Conservation (phyloP, 1,140 invertebrate species). For the Saccostrea echinata region DNA sequence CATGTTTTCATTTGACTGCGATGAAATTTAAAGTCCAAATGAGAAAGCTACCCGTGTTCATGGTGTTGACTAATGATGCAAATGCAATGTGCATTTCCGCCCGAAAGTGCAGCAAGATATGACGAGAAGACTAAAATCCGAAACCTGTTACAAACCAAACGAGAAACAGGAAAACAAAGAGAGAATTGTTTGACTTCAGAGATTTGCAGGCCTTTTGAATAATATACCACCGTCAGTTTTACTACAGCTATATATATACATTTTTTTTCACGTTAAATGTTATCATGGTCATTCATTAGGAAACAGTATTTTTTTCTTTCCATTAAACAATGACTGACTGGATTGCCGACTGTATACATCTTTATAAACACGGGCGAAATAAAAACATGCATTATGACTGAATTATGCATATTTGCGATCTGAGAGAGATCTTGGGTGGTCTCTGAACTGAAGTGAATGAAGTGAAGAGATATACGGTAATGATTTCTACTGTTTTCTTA, state of each 20-base stretch:
- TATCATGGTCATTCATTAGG: constrained; percentile 15
- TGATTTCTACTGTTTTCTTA: constrained; percentile 31
- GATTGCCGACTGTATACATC: not conserved
- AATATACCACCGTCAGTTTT: not conserved
- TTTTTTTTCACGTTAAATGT: constrained; percentile 21
- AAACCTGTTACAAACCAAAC: not conserved
- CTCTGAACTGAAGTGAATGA: not conserved
- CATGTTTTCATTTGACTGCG: constrained; percentile 32
- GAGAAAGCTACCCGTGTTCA: not conserved
- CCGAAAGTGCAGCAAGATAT: constrained; percentile 9
- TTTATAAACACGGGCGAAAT: constrained; percentile 13
- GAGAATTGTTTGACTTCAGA: not conserved
- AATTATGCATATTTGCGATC: constrained; percentile 23
- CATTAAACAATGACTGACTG: constrained; percentile 6
- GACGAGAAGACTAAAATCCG: not conserved
- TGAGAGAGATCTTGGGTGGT: constrained; percentile 7
- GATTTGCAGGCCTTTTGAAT: not conserved
- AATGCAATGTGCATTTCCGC: constrained; percentile 4
- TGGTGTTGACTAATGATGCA: not conserved
- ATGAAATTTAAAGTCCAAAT: constrained; percentile 29
- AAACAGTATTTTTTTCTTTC: not conserved
- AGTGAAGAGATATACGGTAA: not conserved
- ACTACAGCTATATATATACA: not conserved
- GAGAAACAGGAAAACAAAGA: not conserved
- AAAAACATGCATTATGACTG: constrained; percentile 32